Evolutionary conservation across 2,888 invertebrate genomes (phyloP).

Genomic region (Camptogramma bilineatum): DNA sequence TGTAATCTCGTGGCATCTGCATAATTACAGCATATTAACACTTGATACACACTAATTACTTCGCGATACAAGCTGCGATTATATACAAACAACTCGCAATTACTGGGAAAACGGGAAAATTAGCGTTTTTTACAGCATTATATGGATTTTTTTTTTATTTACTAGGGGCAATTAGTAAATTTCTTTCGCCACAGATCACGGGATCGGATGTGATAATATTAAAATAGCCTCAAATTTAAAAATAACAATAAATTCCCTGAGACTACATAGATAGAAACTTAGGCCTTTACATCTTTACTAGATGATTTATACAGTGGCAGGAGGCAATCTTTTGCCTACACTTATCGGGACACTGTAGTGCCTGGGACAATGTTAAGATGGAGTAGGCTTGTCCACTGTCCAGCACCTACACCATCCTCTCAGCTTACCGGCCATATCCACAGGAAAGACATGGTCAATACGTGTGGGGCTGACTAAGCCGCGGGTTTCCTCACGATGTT

Average conservation of each 20-base stretch:
- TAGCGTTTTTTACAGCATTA: slow-evolving; percentile 43
- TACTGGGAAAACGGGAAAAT: slow-evolving; percentile 53
- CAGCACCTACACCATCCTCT: too few species aligned
- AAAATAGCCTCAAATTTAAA: background rate
- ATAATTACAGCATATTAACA: slow-evolving; percentile 67
- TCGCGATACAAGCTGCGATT: slow-evolving; percentile 59
- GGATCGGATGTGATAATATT: too few species aligned
- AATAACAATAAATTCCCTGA: background rate
- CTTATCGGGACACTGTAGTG: too few species aligned
- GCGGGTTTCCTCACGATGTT: too few species aligned
- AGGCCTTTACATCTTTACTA: too few species aligned
- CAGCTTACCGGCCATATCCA: too few species aligned
- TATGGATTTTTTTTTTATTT: background rate
- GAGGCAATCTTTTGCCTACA: too few species aligned
- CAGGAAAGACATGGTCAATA: too few species aligned
- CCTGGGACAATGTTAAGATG: too few species aligned
- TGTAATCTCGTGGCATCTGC: slow-evolving; percentile 40
- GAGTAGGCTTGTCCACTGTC: too few species aligned
- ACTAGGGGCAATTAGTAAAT: background rate
- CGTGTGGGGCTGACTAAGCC: too few species aligned
- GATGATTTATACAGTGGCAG: too few species aligned
- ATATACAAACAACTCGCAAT: slow-evolving; percentile 58
- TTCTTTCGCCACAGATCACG: background rate
- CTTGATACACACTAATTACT: slow-evolving; percentile 68
- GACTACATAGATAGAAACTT: background rate